Conservation (phyloP, 2,888 invertebrate genomes). For the Amiota minor region DNA sequence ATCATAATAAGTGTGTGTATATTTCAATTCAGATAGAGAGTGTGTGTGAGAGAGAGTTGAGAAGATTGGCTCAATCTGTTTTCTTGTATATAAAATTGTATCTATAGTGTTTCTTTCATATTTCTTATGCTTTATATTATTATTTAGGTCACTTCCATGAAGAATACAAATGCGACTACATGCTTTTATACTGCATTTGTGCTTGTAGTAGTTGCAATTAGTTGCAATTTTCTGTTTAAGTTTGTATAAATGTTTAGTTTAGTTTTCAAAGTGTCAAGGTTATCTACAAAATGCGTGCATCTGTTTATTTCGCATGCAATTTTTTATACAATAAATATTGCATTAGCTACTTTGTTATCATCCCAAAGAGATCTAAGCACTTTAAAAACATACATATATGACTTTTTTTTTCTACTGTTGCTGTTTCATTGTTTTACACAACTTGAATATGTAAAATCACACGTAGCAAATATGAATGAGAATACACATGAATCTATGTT, state of each 20-base stretch:
- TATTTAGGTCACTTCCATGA: slow-evolving; percentile 1
- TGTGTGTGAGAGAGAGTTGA: no score
- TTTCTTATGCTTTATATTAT: not conserved
- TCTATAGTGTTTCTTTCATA: no score
- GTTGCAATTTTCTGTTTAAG: slow-evolving; percentile 4
- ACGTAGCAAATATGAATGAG: no score
- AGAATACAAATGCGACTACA: no score
- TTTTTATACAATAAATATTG: slow-evolving; percentile 18
- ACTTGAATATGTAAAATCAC: not conserved
- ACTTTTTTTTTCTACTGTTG: not conserved
- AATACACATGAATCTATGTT: not conserved
- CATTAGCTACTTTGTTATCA: slow-evolving; percentile 53
- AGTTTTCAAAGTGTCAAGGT: slow-evolving; percentile 27
- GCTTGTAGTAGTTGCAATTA: not conserved
- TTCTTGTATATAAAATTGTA: no score
- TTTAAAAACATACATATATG: not conserved
- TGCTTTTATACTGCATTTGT: no score
- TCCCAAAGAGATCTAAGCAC: slow-evolving; percentile 9
- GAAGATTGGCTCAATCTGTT: no score
- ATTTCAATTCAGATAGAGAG: no score
- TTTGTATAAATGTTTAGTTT: slow-evolving; percentile 31
- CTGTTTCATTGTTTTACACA: not conserved
- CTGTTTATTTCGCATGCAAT: slow-evolving; percentile 27
- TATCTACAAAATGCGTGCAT: slow-evolving; percentile 49
- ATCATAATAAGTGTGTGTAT: no score